phyloP scores from a whole-genome alignment of 1,140 invertebrate species.

The Mycetomoellerius zeteki region DNA sequence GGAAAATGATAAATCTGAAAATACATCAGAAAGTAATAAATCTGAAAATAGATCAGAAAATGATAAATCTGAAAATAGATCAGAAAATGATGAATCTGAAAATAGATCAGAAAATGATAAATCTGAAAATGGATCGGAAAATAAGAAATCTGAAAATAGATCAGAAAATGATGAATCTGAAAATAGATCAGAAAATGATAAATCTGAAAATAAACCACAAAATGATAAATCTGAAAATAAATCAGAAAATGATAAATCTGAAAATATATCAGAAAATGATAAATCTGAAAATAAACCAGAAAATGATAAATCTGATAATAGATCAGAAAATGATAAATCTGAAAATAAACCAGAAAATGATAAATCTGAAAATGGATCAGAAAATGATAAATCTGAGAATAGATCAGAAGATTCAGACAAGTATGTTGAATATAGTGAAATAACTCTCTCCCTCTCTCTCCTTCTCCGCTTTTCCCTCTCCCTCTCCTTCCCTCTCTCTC shows the following conservation, averaged over 20 bases:
- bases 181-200: slow-evolving; percentile 75
- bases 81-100: slow-evolving; percentile 77
- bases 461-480: too few species aligned
- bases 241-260: slow-evolving; percentile 76
- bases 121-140: slow-evolving; percentile 66
- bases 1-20: slow-evolving; percentile 77
- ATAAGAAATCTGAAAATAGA: slow-evolving; percentile 76
- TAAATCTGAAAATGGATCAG: slow-evolving; percentile 70
- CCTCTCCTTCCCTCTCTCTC: too few species aligned
- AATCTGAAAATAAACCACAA: slow-evolving; percentile 60
- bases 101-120: slow-evolving; percentile 76
- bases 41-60: slow-evolving; percentile 69
- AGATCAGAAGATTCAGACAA: slow-evolving; percentile 78
- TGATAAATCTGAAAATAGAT: slow-evolving; percentile 74
- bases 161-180: slow-evolving; percentile 77
- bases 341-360: slow-evolving; percentile 76
- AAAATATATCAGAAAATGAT: slow-evolving; percentile 75
- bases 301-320: slow-evolving; percentile 77
- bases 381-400: slow-evolving; percentile 63
- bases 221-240: slow-evolving; percentile 77
- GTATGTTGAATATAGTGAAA: slow-evolving; percentile 65
- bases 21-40: slow-evolving; percentile 75
- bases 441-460: too few species aligned
- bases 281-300: slow-evolving; percentile 66
- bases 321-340: slow-evolving; percentile 75